Base-by-base conservation (phyloP, 2,888 invertebrate genomes). In the Kryphioiulus occultus region DNA sequence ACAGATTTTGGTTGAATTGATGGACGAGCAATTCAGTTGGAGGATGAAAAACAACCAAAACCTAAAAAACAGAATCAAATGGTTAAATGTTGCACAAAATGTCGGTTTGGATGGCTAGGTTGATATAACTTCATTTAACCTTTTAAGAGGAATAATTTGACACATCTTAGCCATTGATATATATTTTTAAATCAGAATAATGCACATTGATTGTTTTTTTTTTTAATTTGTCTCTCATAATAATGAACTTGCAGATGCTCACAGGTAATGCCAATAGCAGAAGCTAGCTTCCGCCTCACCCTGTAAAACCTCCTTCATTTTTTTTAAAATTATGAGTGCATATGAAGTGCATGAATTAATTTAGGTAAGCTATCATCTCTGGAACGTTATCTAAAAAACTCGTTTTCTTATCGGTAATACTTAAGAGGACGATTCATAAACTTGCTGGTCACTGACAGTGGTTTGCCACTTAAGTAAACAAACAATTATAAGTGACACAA, bases 381-480 rank as follows among this genome's bases (percentile, higher is more conserved):
- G 30, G 30, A 78, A 30, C 30, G 12, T 30, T 30, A 78, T 12
- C 44, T 12, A 78, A 78, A 78, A 30, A 78, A 78, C 68, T 68
- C 30, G 78, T 30, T 78, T 78, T 30, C 30, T 78, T 78, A 78
- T 78, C 78, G 2, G 12, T 12, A 0, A 30, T 15, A 2, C 26
- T 12, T 30, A 26, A 30, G 26, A 78, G 30, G 26, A 7, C 12
- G 10, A 26, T 78, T 78, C 44, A 44, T 44, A 44, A 44, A 44
- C 26, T 78, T 78, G 26, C 30, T 78, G 78, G 78, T 78, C 78
- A 78, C 78, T 78, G 78, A 78, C 78, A 78, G 68, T 26, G 26
- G 26, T 26, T 68, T 22, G 68, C 68, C 68, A 68, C 68, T 68
- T 68, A n/a, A 68, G 68, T 68, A 68, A 78, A 78, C 78, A 78